These are phyloP conservation scores for Hydrophis major DNA, from an alignment of 2,797 vertebrate species.

Conservation along the genomic window DNA sequence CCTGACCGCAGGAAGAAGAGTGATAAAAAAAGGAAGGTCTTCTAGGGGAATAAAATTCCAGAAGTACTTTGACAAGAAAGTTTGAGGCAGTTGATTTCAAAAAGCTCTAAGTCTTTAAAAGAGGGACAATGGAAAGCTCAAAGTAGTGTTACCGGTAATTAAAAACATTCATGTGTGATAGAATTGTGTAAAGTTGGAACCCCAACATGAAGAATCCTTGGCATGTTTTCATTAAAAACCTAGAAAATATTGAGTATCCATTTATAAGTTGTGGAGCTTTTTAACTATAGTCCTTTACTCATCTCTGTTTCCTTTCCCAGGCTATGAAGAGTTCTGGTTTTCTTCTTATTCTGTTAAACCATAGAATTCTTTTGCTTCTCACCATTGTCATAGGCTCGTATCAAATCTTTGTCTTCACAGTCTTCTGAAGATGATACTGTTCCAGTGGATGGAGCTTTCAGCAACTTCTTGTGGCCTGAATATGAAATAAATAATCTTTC, in stretches of 20 bases:
- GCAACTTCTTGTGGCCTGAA: constrained; percentile 66
- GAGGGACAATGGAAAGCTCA: not conserved
- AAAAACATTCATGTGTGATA: not conserved
- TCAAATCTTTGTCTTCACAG: constrained; percentile 81
- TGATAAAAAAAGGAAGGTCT: not conserved
- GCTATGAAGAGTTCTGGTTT: not conserved
- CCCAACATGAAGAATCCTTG: not conserved
- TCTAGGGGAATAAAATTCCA: not conserved
- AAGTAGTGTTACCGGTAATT: not conserved
- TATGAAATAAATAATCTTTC: not conserved
- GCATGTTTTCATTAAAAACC: not conserved
- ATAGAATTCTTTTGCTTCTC: constrained; percentile 25
- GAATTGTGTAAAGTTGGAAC: not conserved
- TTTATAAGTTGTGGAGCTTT: not conserved
- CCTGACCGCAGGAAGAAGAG: not conserved
- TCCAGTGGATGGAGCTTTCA: constrained; percentile 77
- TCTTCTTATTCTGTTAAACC: not conserved
- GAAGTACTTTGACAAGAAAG: not conserved
- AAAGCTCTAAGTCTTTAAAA: not conserved
- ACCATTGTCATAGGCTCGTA: constrained; percentile 74
- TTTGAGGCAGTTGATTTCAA: not conserved
- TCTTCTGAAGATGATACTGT: constrained; percentile 85
- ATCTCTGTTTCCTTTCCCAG: not conserved
- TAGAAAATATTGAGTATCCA: not conserved
- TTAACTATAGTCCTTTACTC: not conserved